Base-by-base conservation (phyloP, 2,113 vertebrate species). In the Periophthalmus modestus region DNA sequence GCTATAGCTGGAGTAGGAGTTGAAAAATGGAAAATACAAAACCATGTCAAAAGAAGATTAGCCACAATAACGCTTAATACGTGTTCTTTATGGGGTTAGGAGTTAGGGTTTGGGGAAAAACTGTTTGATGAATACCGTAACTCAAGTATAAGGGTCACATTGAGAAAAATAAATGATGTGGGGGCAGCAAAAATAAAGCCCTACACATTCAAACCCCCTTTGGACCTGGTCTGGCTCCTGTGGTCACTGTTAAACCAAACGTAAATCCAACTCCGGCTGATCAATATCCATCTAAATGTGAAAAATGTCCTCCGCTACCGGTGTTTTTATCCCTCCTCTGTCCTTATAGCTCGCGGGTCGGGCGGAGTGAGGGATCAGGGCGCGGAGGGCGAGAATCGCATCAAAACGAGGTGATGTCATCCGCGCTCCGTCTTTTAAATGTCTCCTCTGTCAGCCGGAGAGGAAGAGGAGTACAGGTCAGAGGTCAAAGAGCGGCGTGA, bases 231-330 rank as follows among this genome's bases (percentile, higher is more conserved):
- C 59, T 15, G 19, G 61, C 16, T 11, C 28, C 61, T 36, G 33
- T 36, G 7, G 33, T 19, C 61, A 11, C 16, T 36, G 28, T 63
- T 36, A 34, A 63, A 36, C 28, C 33, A 15, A 2, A 7, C 33
- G 61, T 63, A 36, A 63, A 63, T 63, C 61, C 16, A 16, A 36
- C 61, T 10, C 28, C 5, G 16, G 61, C 61, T 62, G 59, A 33
- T 62, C 59, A 33, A 61, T 61, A 61, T 16, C 24, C 24, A 34
- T 63, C 61, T 63, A 36, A 36, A 63, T 10, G 61, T 63, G 61
- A 63, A 4, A 36, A 36, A 63, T 63, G 61, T 6, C 28, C 61
- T 15, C 33, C 61, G 33, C 5, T 9, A 6, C 14, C 15, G 61
- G 7, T 10, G 2, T 33, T 63, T 63, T 63, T 36, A 18, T 36